Conservation (phyloP, 2,113 vertebrate species). For the Microtus oregoni region DNA sequence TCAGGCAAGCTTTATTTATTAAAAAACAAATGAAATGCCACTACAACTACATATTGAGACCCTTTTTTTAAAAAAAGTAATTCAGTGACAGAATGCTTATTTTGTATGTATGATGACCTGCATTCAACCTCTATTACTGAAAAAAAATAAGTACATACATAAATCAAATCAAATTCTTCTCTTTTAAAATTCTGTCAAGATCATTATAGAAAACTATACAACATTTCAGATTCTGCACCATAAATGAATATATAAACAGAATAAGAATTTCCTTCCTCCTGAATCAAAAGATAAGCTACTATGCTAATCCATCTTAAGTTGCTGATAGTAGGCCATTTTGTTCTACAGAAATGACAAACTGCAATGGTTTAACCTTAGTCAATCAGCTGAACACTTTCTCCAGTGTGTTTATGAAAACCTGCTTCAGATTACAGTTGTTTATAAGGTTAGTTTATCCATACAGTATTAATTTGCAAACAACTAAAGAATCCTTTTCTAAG, state of each 20-base stretch:
- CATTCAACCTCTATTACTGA: not conserved
- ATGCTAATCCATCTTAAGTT: not conserved
- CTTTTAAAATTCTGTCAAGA: conserved; percentile 28
- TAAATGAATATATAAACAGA: not conserved
- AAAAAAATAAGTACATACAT: not conserved
- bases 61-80: not conserved
- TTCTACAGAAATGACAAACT: conserved; percentile 9
- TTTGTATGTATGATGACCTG: not conserved
- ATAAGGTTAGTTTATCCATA: not conserved
- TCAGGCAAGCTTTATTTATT: too few species aligned
- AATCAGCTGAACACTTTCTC: not conserved
- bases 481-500: not conserved
- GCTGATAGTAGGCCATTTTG: not conserved
- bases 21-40: too few species aligned
- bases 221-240: conserved; percentile 22
- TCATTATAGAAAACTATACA: not conserved
- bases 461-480: not conserved
- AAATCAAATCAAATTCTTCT: not conserved
- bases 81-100: not conserved
- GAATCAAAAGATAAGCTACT: not conserved
- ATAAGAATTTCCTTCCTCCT: not conserved
- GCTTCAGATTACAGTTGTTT: not conserved
- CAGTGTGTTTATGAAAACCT: not conserved
- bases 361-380: not conserved
- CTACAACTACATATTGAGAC: not conserved